A percentile compares a stretch with the other conserved stretches of the same genome.
phyloP scores from a whole-genome alignment of 1,140 invertebrate genomes.

The Drosophila parvula region DNA sequence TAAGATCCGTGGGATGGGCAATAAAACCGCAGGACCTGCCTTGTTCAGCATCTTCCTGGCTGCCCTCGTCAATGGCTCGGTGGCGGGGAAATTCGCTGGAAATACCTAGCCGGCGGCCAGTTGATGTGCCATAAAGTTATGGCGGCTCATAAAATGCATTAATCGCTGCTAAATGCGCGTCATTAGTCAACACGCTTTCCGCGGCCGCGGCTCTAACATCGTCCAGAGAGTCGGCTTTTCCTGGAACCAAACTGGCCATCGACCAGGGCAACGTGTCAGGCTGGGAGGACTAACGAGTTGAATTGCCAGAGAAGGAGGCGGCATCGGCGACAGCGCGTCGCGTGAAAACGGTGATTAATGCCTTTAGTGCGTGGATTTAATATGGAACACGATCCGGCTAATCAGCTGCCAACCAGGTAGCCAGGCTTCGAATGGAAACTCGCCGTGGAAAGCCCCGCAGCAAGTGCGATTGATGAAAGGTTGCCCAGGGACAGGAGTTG shows the following conservation, averaged over 20 bases:
- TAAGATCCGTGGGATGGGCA: constrained; percentile 49
- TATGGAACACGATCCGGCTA: constrained; percentile 63
- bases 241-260: constrained; percentile 56
- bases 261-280: constrained; percentile 43
- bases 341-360: constrained; percentile 81
- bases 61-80: constrained; percentile 57
- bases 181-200: constrained; percentile 76
- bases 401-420: constrained; percentile 52
- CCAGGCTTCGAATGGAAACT: constrained; percentile 51
- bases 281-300: constrained; percentile 59
- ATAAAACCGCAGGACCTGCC: constrained; percentile 72
- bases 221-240: constrained; percentile 55
- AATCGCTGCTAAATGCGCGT: constrained; percentile 82
- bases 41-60: constrained; percentile 43
- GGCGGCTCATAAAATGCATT: constrained; percentile 79
- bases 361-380: constrained; percentile 77
- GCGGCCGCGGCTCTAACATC: constrained; percentile 17
- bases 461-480: constrained; percentile 72
- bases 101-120: constrained; percentile 58
- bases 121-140: constrained; percentile 83
- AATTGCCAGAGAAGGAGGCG: not conserved
- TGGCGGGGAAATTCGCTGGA: constrained; percentile 76
- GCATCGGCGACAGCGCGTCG: constrained; percentile 58
- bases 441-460: constrained; percentile 62
- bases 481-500: not conserved